Evolutionary conservation across 2,888 invertebrate genomes (phyloP), one percentile per base, ranked within the genome.

Genomic region (Cyaniris semiargus): DNA sequence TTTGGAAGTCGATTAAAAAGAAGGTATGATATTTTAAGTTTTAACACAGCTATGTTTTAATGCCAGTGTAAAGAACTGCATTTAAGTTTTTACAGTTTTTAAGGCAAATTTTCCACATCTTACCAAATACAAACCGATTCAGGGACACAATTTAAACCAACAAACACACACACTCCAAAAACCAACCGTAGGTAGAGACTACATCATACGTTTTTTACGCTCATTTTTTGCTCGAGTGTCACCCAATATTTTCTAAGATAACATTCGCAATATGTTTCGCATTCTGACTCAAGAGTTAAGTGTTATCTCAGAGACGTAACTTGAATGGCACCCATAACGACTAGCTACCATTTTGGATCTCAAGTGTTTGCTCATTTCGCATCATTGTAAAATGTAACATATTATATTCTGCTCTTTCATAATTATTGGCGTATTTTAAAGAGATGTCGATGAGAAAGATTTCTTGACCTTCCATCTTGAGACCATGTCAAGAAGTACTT

Each of bases 361-460:
- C 66, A 31, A 66, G 74, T 48, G 48, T 53, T 48, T 74, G 27
- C 23, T 74, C 23, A 48, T 74, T 27, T 74, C 48, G 48, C 15
- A 44, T 15, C 8, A 18, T 27, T 74, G 74, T 78, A 75, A 81
- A 79, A 80, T 80, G 23, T 70, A 70, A 48, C 31, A 66, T 66
- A 18, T 31, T 53, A 58, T 10, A 44, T 44, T 7, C n/a, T 44
- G 44, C 10, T 44, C 10, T 44, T 44, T 44, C 44, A 44, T 44
- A 44, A 13, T 44, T 44, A 44, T 44, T 10, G 44, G 0, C 44
- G 10, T 44, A 38, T 10, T 38, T 38, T 21, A 58, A n/a, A 53
- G 18, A 53, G 4, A 53, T 53, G 1, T 15, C 4, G 53, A 15
- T 53, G 18, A 18, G 5, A 18, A 18, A 18, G 53, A 18, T 18